Percentiles rank a stretch among this genome's conserved stretches.
Conservation (phyloP, 1,140 invertebrate genomes). For the Heliconius melpomene region DNA sequence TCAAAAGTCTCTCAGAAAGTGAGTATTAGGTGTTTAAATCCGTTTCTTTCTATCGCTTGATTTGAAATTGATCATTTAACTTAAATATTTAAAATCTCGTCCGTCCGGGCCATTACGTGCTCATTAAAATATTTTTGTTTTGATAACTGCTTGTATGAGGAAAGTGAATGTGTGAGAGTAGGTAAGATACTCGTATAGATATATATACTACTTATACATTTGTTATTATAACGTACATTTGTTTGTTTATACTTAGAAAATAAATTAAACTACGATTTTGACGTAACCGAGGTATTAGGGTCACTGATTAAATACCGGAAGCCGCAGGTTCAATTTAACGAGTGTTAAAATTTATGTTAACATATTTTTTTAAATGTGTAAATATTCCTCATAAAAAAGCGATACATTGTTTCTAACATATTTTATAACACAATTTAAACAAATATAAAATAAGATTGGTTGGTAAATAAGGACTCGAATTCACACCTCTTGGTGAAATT, state of each 20-base stretch:
- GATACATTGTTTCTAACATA: too few species aligned
- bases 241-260: neutral
- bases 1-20: neutral
- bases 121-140: slow-evolving; percentile 9
- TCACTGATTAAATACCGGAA: neutral
- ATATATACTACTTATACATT: neutral
- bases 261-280: neutral
- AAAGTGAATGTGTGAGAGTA: neutral
- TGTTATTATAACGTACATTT: neutral
- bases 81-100: slow-evolving; percentile 11
- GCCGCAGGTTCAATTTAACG: neutral
- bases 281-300: neutral
- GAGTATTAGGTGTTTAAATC: neutral
- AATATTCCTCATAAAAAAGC: too few species aligned
- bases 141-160: neutral
- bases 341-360: neutral
- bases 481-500: too few species aligned
- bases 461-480: too few species aligned
- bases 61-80: neutral
- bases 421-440: too few species aligned
- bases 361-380: too few species aligned
- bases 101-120: neutral
- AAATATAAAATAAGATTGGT: too few species aligned
- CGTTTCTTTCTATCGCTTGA: neutral
- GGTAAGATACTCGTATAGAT: neutral